Evolutionary conservation across 35 echinoderm and acorn worm species (phyloP), one percentile per base, ranked within the genome.

Genomic region (Ophioderma brevispina): DNA sequence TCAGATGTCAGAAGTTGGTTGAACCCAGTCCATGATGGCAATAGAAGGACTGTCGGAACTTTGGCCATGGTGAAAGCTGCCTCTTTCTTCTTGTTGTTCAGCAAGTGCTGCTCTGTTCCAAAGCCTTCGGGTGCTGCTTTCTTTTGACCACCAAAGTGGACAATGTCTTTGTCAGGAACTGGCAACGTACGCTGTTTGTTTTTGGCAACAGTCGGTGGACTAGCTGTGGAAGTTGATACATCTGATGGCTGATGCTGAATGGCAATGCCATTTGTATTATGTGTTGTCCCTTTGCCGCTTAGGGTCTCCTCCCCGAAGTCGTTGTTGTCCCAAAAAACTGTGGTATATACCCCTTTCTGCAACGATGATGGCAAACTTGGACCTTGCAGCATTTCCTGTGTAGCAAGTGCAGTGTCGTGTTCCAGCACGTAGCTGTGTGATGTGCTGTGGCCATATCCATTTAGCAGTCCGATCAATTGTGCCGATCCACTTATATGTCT

Each of bases 291-390:
- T 46, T 85, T 90, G 13, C 91, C 91, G 1, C 83, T 93, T 6
- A 93, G 59, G 13, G 94, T 92, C 77, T 96, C 91, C 35, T 96
- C 94, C n/a, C 50, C 52, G 13, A 96, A 90, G 55, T 96, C 94
- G 49, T 80, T 96, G 55, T 93, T 96, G 64, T 96, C 82, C 90
- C 90, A 93, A 14, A 96, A 77, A 0, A 92, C n/a, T 75, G 82
- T 92, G 19, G 87, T 86, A 63, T 31, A 76, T 37, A 37, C 52
- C 18, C 80, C 63, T 23, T 42, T 38, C 46, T 85, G 77, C 0
- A 92, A 18, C 30, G 25, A 33, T 0, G 76, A 35, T 63, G 85
- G 94, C 11, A 90, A 36, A 28, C 1, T 50, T 55, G 39, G 85
- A 17, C 84, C 89, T 35, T 18, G 52, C 0, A 13, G 19, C 18